Evolutionary conservation across 2,797 vertebrate genomes (phyloP).

Genomic region (Artibeus jamaicensis): DNA sequence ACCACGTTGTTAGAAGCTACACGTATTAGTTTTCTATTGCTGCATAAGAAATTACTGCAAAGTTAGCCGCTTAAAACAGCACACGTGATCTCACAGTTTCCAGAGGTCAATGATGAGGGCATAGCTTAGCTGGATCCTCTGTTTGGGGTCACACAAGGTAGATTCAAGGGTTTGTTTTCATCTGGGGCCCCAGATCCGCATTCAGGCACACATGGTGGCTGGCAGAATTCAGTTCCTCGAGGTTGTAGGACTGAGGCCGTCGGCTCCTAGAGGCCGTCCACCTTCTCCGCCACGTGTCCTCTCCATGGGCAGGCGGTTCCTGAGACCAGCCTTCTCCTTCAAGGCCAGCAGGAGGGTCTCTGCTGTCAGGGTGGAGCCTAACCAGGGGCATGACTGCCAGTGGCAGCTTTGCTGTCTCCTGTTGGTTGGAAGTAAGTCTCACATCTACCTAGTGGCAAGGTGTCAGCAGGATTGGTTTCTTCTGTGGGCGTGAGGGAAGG

Average conservation of each 20-base stretch:
- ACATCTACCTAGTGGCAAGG: not conserved
- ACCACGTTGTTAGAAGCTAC: not conserved
- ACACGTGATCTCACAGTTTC: not conserved
- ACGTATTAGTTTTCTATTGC: not conserved
- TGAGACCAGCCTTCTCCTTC: not conserved
- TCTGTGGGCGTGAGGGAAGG: not conserved
- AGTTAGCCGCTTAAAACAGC: not conserved
- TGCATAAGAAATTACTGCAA: not conserved
- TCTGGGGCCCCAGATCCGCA: not conserved
- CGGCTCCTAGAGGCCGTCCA: not conserved
- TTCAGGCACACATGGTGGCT: not conserved
- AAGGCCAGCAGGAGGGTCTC: not conserved
- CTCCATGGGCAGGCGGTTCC: not conserved
- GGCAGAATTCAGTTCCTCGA: not conserved
- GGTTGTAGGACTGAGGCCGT: not conserved
- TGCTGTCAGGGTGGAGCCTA: not conserved
- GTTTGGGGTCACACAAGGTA: not conserved
- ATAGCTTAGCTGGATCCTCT: not conserved
- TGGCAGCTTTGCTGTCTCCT: not conserved
- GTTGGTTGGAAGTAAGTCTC: not conserved
- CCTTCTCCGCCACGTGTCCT: accelerated
- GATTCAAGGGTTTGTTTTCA: not conserved
- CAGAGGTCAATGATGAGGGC: not conserved
- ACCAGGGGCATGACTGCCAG: not conserved
- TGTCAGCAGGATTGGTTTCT: not conserved